These are phyloP conservation scores for Linnaemya tessellans DNA, from an alignment of 2,888 invertebrate species.

Conservation along the genomic window DNA sequence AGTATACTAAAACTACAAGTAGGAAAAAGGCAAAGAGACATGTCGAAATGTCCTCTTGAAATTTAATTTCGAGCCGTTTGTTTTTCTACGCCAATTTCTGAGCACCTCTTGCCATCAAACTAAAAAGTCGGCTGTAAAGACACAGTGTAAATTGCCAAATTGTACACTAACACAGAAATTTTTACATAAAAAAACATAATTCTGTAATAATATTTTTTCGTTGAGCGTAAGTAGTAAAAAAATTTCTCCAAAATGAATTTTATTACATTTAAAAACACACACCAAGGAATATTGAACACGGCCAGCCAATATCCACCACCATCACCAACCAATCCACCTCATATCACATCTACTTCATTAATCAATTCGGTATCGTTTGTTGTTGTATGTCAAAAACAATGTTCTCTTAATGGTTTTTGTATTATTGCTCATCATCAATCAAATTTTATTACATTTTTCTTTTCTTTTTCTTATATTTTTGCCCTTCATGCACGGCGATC, in stretches of 20 bases:
- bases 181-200: too few relatives aligned
- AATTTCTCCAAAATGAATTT: conserved; percentile 69
- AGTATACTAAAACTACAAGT: too few relatives aligned
- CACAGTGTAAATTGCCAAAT: too few relatives aligned
- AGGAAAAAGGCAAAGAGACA: too few relatives aligned
- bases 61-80: too few relatives aligned
- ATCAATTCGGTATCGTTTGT: conserved; percentile 56
- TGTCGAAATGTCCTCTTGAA: too few relatives aligned
- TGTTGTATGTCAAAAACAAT: conserved; percentile 53
- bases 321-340: conserved; percentile 15
- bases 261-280: conserved; percentile 13
- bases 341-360: conserved; percentile 16
- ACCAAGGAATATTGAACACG: not conserved
- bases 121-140: too few relatives aligned
- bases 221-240: conserved; percentile 13
- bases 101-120: too few relatives aligned
- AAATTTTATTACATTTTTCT: conserved; percentile 73
- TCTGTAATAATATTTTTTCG: not conserved
- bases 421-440: conserved; percentile 50
- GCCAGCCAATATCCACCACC: conserved; percentile 16
- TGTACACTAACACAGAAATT: too few relatives aligned
- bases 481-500: conserved; percentile 50
- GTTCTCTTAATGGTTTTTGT: conserved; percentile 45
- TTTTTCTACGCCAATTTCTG: too few relatives aligned
- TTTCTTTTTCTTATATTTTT: conserved; percentile 66